Evolutionary conservation across 2,888 invertebrate species (phyloP).

Genomic region (Crepidodera aurea): DNA sequence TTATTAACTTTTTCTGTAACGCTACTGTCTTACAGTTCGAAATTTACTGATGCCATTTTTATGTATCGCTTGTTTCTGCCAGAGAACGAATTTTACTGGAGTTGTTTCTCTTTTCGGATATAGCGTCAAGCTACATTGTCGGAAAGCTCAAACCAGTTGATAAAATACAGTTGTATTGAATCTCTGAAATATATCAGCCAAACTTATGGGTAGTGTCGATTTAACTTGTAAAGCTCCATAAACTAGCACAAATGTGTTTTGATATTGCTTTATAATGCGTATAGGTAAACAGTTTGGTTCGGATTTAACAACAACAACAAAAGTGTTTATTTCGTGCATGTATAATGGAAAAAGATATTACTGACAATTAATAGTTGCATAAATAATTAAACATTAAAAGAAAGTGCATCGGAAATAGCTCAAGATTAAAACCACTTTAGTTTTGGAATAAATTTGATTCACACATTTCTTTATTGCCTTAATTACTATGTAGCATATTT

Average conservation of each 20-base stretch:
- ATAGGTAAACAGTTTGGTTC: background rate
- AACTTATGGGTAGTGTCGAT: constrained; percentile 22
- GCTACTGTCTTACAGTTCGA: constrained; percentile 7
- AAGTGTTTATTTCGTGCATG: too few species aligned
- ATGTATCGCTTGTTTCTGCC: constrained; percentile 29
- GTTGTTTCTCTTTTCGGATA: constrained; percentile 25
- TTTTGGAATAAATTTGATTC: too few species aligned
- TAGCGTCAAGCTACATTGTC: constrained; percentile 23
- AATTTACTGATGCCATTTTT: constrained; percentile 30
- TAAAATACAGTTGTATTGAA: constrained; percentile 25
- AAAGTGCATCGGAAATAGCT: too few species aligned
- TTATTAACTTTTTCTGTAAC: too few species aligned
- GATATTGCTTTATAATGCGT: background rate
- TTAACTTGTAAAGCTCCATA: constrained; percentile 19
- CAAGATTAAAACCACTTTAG: too few species aligned
- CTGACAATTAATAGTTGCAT: too few species aligned
- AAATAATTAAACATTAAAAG: too few species aligned
- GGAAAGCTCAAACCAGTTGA: constrained; percentile 22
- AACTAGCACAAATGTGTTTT: constrained; percentile 21
- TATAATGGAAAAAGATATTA: too few species aligned
- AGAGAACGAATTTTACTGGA: constrained; percentile 22
- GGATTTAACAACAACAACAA: too few species aligned
- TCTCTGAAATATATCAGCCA: constrained; percentile 17
- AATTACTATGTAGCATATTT: too few species aligned
- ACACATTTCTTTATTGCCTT: too few species aligned